These are phyloP conservation scores for Drosophila asahinai DNA, from an alignment of 1,140 invertebrate genomes.

Conservation along the genomic window DNA sequence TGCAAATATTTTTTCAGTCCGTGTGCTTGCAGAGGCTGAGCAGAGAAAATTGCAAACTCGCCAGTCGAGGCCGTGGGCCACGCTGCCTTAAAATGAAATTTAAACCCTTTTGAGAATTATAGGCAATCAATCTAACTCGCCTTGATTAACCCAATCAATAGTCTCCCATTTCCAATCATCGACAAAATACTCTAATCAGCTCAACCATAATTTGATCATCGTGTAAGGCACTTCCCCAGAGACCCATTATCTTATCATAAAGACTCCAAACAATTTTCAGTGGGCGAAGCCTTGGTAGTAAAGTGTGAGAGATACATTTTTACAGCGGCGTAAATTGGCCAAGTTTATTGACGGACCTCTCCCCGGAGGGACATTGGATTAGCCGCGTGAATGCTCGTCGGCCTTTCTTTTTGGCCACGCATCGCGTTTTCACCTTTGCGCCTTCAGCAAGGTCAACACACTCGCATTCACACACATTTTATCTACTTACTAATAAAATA, in stretches of 20 bases:
- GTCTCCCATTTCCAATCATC: neutral
- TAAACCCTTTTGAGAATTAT: neutral
- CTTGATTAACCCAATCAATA: conserved; percentile 2
- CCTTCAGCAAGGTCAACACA: conserved; percentile 68
- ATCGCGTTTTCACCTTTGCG: conserved; percentile 70
- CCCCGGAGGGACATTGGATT: conserved; percentile 20
- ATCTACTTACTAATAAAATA: conserved; percentile 81
- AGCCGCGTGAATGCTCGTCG: conserved; percentile 30
- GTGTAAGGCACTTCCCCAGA: conserved; percentile 8
- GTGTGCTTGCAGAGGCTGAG: too few relatives aligned
- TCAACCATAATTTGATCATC: conserved; percentile 24
- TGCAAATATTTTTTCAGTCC: too few relatives aligned
- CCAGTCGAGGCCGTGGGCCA: too few relatives aligned
- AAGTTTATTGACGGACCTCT: conserved; percentile 52
- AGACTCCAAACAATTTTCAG: neutral
- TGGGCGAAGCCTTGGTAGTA: neutral
- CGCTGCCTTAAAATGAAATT: neutral
- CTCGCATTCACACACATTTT: conserved; percentile 56
- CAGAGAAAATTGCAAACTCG: too few relatives aligned
- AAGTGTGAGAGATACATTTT: conserved; percentile 27
- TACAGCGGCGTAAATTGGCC: conserved; percentile 57
- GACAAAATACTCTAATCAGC: conserved; percentile 1
- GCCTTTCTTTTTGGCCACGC: conserved; percentile 25
- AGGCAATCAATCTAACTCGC: neutral
- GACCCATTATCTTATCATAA: conserved; percentile 35